phyloP scores from a whole-genome alignment of 2,888 invertebrate genomes.

The Xylota sylvarum region DNA sequence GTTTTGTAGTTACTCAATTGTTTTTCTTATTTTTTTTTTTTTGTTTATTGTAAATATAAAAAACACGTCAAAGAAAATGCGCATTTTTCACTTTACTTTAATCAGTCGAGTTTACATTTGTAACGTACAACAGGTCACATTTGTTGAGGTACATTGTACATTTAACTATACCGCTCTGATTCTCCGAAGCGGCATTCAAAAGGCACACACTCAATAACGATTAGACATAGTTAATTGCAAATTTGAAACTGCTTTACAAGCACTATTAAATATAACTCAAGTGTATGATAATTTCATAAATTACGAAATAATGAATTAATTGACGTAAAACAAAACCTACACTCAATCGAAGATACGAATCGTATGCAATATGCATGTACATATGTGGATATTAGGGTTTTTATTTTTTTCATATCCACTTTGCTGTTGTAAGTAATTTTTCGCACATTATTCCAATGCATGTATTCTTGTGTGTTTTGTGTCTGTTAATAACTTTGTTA shows the following conservation, averaged over 20 bases:
- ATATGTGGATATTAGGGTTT: not conserved
- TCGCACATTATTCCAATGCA: conserved; percentile 13
- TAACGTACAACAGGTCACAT: not conserved
- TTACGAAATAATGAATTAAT: not conserved
- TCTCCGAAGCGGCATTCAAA: not conserved
- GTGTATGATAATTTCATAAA: not conserved
- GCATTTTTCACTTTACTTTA: not conserved
- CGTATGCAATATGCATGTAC: not conserved
- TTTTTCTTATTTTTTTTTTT: not conserved
- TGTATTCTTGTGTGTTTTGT: not conserved
- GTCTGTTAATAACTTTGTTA: conserved; percentile 4
- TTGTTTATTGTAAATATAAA: not conserved
- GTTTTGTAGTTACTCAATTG: not conserved
- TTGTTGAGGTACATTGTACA: not conserved
- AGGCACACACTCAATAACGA: not conserved
- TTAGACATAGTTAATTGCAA: not conserved
- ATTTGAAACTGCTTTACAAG: not conserved
- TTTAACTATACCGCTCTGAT: not conserved
- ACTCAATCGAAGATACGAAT: conserved; percentile 24
- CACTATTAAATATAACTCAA: not conserved
- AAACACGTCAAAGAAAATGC: not conserved
- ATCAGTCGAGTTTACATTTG: not conserved
- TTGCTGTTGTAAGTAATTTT: conserved; percentile 26
- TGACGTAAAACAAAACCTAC: not conserved
- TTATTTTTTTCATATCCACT: not conserved